Evolutionary conservation across 2,113 vertebrate genomes (phyloP), one percentile per base, ranked within the genome.

Genomic region (Heteronetta atricapilla): DNA sequence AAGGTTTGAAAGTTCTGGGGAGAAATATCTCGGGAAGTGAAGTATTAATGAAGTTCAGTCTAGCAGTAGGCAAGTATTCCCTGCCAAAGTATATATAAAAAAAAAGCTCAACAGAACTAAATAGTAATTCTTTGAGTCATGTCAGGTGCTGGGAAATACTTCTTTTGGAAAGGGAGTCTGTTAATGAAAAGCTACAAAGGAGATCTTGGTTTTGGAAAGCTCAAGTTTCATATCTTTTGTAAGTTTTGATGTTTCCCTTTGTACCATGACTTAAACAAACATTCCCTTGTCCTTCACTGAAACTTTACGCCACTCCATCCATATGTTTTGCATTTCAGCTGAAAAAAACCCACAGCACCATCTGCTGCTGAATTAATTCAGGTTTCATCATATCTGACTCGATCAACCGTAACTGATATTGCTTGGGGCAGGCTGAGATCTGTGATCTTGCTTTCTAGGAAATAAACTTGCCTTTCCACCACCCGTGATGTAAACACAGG

Each of bases 361-460:
- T 96, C 93, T 96, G 96, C 90, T 88, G 66, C 73, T 69, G 90
- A 88, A 86, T 94, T 95, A 96, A 90, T 92, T 96, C 74, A 58
- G 58, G 58, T 93, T 97, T 95, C 81, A 69, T 90, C 77, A 87
- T 85, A 55, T 88, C 76, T 46, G 74, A 84, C 48, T 92, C 7
- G 53, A 79, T 92, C 80, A 89, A 62, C 86, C 7, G 20, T 95
- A 94, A 72, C 80, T 93, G 93, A 85, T 88, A 83, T 26, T 95
- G 90, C 96, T 96, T 82, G 86, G 62, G 93, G 94, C 90, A 46
- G 66, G 31, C 42, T 90, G 77, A 75, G 73, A 46, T 92, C 73
- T 84, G 31, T 76, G 74, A n/a, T 94, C 77, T 66, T n/a, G 83
- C 90, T 96, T 94, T 97, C 96, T 81, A 96, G 95, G 95, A 97